Evolutionary conservation across 2,113 vertebrate species (phyloP).

Genomic region (Nasalis larvatus): DNA sequence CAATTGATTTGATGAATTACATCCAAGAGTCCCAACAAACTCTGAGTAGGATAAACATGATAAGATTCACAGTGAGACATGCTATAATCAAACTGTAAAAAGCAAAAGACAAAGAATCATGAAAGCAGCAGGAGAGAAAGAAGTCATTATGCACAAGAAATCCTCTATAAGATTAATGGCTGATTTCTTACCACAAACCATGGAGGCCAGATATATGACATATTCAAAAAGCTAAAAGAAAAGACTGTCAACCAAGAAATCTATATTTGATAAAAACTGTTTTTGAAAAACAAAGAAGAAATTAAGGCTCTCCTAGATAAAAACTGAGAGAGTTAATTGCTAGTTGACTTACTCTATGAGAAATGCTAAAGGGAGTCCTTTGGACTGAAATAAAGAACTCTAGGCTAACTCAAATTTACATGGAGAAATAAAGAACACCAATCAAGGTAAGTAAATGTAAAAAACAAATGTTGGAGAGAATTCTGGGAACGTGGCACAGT

Average conservation of each 20-base stretch:
- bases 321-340: background rate
- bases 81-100: background rate
- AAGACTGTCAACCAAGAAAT: background rate
- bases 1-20: no score
- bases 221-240: background rate
- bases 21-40: background rate
- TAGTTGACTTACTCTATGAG: background rate
- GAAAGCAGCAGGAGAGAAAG: no score
- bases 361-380: background rate
- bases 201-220: no score
- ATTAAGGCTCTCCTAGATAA: background rate
- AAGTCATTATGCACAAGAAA: no score
- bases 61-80: background rate
- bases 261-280: background rate
- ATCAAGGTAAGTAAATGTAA: background rate
- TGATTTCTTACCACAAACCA: background rate
- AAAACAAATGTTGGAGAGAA: background rate
- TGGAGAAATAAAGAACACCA: background rate
- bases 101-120: background rate
- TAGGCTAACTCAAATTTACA: background rate
- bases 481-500: background rate
- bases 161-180: background rate
- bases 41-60: background rate
- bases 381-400: background rate
- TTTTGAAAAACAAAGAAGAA: background rate